These are phyloP conservation scores for Pseudorasbora parva DNA, from an alignment of 2,113 vertebrate species.

Conservation along the genomic window DNA sequence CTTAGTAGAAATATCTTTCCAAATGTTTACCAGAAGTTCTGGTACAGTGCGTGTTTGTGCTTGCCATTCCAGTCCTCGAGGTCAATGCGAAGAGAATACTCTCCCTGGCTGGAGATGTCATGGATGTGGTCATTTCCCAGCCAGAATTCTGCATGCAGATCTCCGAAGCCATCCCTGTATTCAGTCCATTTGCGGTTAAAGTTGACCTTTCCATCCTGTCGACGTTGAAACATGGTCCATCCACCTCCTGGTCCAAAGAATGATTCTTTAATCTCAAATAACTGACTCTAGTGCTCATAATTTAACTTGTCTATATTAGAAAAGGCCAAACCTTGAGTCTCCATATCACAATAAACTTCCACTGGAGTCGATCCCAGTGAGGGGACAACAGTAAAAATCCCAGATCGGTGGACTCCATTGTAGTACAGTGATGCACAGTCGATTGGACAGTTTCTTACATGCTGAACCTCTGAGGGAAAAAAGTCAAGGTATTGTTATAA, in stretches of 20 bases:
- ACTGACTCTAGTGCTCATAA: neutral
- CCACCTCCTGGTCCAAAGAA: constrained; percentile 77
- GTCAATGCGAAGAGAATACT: constrained; percentile 83
- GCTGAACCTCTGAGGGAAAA: constrained; percentile 70
- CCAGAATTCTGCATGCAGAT: constrained; percentile 84
- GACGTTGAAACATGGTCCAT: constrained; percentile 86
- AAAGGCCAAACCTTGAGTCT: constrained; percentile 78
- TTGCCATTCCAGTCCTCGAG: constrained; percentile 87
- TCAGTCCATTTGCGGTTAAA: constrained; percentile 86
- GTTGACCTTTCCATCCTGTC: constrained; percentile 82
- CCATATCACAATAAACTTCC: constrained; percentile 87
- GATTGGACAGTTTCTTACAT: constrained; percentile 78
- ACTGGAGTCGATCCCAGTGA: constrained; percentile 71
- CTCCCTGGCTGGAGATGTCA: constrained; percentile 79
- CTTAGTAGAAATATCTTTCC: neutral
- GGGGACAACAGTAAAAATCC: constrained; percentile 82
- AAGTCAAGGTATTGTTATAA: constrained; percentile 8
- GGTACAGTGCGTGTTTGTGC: constrained; percentile 84
- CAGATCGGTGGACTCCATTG: constrained; percentile 80
- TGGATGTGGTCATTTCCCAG: constrained; percentile 87
- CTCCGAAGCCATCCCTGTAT: constrained; percentile 86
- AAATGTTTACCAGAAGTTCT: constrained; percentile 82
- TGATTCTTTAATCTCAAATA: neutral
- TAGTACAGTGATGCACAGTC: constrained; percentile 85
- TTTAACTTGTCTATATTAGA: neutral